A percentile compares a stretch with the other conserved stretches of the same genome.
Conservation (phyloP, 2,888 invertebrate species). For the Alloplasta piceator region DNA sequence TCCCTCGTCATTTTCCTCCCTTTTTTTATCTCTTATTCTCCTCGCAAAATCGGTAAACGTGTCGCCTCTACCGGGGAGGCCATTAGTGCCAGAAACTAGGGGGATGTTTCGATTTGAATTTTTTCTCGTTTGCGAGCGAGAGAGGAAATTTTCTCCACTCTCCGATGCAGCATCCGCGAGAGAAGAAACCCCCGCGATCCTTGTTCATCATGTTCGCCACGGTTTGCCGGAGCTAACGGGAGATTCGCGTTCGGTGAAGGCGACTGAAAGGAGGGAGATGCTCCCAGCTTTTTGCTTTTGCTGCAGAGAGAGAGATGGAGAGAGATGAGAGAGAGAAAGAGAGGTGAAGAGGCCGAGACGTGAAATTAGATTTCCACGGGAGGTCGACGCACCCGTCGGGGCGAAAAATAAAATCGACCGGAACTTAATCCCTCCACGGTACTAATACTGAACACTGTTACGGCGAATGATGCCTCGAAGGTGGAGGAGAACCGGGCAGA, state of each 20-base stretch:
- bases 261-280: conserved; percentile 24
- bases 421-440: conserved; percentile 71
- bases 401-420: conserved; percentile 70
- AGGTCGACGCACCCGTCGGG: conserved; percentile 67
- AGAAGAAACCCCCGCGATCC: conserved; percentile 9
- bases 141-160: too few species aligned
- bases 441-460: conserved; percentile 36
- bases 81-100: conserved; percentile 10
- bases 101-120: conserved; percentile 28
- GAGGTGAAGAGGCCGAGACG: conserved; percentile 63
- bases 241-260: conserved; percentile 21
- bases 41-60: neutral
- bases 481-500: conserved; percentile 29
- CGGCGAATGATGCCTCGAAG: conserved; percentile 35
- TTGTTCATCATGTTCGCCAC: conserved; percentile 23
- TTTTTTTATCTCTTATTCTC: neutral
- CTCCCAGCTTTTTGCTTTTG: conserved; percentile 30
- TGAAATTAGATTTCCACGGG: conserved; percentile 72
- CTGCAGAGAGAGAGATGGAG: conserved; percentile 37
- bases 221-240: conserved; percentile 8
- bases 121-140: neutral
- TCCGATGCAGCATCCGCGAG: neutral
- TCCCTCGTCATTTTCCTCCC: neutral
- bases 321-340: conserved; percentile 44
- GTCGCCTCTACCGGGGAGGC: neutral